Percentiles rank a stretch among this genome's conserved stretches.
Conservation (phyloP, 2,888 invertebrate species). For the Apamea sordens region DNA sequence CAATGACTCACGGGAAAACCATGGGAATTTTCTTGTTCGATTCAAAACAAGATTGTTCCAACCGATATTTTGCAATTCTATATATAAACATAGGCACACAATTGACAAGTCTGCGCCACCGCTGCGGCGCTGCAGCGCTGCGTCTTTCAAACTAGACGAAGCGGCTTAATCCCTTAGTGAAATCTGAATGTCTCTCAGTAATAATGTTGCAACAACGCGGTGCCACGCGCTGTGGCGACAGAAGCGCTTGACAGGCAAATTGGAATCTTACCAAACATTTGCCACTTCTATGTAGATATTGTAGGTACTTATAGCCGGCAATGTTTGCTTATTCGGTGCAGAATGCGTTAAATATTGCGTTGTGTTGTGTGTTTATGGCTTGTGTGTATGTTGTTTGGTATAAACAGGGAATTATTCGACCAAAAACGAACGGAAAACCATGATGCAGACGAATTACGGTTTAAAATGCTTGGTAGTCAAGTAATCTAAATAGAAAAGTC, state of each 20-base stretch:
- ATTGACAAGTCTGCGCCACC: background rate
- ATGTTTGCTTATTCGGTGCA: conserved; percentile 28
- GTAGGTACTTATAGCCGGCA: background rate
- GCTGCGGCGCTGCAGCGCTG: conserved; percentile 25
- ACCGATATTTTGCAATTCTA: background rate
- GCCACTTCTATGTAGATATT: conserved; percentile 15
- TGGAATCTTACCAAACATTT: conserved; percentile 42
- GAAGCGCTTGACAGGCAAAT: conserved; percentile 52
- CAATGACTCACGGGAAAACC: background rate
- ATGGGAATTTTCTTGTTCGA: background rate
- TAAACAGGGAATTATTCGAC: conserved; percentile 2
- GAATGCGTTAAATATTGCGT: conserved; percentile 50
- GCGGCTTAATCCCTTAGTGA: conserved; percentile 41
- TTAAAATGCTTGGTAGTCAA: fast-evolving
- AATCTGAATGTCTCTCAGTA: conserved; percentile 31
- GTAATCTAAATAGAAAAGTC: background rate
- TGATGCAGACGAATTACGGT: too few relatives aligned
- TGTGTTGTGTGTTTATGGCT: conserved; percentile 29
- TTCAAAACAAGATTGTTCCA: background rate
- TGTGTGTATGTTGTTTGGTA: conserved; percentile 8
- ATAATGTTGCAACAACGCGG: conserved; percentile 36
- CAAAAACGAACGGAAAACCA: background rate
- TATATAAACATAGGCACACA: background rate
- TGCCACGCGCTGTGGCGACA: conserved; percentile 31
- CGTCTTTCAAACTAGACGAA: conserved; percentile 4